Conservation (phyloP, 2,888 invertebrate genomes). For the Pristionchus arcanus region DNA sequence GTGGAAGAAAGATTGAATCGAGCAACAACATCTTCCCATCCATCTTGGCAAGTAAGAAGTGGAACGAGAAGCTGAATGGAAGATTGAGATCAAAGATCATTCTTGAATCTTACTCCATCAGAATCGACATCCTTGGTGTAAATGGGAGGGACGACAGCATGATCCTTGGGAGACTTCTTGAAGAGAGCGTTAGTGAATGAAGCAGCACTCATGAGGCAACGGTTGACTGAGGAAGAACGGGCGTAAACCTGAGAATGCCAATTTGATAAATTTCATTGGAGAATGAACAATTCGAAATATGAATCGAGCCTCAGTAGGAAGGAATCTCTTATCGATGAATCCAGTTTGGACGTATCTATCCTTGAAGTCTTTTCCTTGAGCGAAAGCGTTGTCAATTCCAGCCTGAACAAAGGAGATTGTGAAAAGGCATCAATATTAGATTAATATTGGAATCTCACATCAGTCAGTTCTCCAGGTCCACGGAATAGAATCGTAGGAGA, state of each 20-base stretch:
- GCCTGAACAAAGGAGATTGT: no score
- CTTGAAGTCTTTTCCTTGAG: no score
- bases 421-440: no score
- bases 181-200: not conserved
- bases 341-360: conserved; percentile 38
- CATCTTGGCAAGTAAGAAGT: conserved; percentile 8
- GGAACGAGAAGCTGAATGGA: conserved; percentile 15
- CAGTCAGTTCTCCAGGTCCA: not conserved
- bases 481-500: not conserved
- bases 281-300: no score
- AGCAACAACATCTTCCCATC: conserved; percentile 17
- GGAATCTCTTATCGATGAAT: conserved; percentile 37
- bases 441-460: no score
- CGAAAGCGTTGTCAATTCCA: no score
- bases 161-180: conserved; percentile 3
- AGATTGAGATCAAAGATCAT: not conserved
- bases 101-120: not conserved
- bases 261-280: not conserved
- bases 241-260: no score
- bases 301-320: not conserved
- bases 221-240: no score
- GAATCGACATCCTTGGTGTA: not conserved
- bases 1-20: no score
- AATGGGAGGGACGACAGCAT: conserved; percentile 10
- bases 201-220: no score